Evolutionary conservation across 2,113 vertebrate species (phyloP).

Genomic region (Spermophilus dauricus): DNA sequence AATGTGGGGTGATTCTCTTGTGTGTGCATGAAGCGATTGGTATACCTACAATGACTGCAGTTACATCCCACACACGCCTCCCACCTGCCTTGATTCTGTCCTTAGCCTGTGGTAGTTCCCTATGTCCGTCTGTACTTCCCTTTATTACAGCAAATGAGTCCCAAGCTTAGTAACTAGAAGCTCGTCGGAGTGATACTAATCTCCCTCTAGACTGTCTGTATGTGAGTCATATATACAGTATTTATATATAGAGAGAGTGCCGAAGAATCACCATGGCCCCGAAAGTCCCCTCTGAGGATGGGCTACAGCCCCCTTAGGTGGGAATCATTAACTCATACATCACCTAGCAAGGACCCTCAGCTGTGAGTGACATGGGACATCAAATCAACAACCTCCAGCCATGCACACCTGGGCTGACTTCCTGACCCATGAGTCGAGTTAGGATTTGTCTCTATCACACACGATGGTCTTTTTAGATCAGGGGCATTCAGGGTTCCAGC

Average conservation of each 20-base stretch:
- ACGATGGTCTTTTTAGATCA: not conserved
- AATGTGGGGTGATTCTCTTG: slow-evolving; percentile 86
- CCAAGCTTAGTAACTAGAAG: slow-evolving; percentile 79
- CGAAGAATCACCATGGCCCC: slow-evolving; percentile 67
- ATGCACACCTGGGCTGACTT: not conserved
- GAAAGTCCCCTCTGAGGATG: not conserved
- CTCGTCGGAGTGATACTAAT: slow-evolving; percentile 85
- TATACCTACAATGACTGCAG: slow-evolving; percentile 89
- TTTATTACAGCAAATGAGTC: slow-evolving; percentile 83
- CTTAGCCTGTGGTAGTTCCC: slow-evolving; percentile 89
- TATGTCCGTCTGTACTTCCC: slow-evolving; percentile 89
- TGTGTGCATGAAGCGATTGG: slow-evolving; percentile 91
- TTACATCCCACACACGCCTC: slow-evolving; percentile 89
- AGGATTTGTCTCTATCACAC: not conserved
- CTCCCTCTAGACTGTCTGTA: slow-evolving; percentile 88
- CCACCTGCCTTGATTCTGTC: slow-evolving; percentile 89
- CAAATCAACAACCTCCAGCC: not conserved
- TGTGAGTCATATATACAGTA: slow-evolving; percentile 91
- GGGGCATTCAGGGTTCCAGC: not conserved
- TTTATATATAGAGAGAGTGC: slow-evolving; percentile 91
- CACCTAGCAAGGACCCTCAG: not conserved
- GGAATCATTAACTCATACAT: not conserved
- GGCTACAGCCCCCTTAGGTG: not conserved
- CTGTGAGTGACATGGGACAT: not conserved
- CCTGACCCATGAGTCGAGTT: not conserved